phyloP scores from a whole-genome alignment of 1,140 invertebrate genomes.

The Megathymus violae region DNA sequence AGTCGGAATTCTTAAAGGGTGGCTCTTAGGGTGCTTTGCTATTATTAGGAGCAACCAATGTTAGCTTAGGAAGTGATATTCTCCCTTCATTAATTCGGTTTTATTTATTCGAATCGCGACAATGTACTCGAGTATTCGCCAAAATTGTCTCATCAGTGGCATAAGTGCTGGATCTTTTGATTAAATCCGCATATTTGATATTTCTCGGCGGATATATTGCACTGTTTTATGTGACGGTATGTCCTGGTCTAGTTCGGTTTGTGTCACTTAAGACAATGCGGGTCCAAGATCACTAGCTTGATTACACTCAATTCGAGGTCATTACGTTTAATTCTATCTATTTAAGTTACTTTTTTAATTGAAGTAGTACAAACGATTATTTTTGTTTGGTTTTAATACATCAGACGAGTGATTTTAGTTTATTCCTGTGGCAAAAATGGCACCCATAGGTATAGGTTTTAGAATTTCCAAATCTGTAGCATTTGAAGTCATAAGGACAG shows the following conservation, averaged over 20 bases:
- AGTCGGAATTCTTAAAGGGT: constrained; percentile 81
- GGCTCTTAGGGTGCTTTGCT: constrained; percentile 65
- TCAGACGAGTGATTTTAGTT: too few species aligned
- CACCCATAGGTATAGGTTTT: too few species aligned
- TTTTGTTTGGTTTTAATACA: too few species aligned
- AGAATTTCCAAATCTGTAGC: too few species aligned
- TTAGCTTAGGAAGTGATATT: constrained; percentile 73
- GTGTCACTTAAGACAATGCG: constrained; percentile 22
- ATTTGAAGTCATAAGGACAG: too few species aligned
- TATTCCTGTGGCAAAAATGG: not conserved
- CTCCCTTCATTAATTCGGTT: constrained; percentile 58
- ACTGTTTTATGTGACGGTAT: constrained; percentile 1
- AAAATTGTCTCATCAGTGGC: constrained; percentile 35
- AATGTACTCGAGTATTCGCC: constrained; percentile 34
- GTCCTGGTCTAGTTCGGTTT: not conserved
- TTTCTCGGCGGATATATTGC: too few species aligned
- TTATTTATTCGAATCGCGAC: constrained; percentile 26
- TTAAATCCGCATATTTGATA: not conserved
- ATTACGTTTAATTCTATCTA: constrained; percentile 28
- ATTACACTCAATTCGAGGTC: constrained; percentile 25
- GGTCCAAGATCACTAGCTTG: constrained; percentile 7
- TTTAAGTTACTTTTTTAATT: constrained; percentile 4
- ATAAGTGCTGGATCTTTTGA: constrained; percentile 7
- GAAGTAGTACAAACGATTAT: not conserved
- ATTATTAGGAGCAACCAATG: constrained; percentile 74